Evolutionary conservation across 2,888 invertebrate genomes (phyloP).

Genomic region (Sphaeridia pumilis): DNA sequence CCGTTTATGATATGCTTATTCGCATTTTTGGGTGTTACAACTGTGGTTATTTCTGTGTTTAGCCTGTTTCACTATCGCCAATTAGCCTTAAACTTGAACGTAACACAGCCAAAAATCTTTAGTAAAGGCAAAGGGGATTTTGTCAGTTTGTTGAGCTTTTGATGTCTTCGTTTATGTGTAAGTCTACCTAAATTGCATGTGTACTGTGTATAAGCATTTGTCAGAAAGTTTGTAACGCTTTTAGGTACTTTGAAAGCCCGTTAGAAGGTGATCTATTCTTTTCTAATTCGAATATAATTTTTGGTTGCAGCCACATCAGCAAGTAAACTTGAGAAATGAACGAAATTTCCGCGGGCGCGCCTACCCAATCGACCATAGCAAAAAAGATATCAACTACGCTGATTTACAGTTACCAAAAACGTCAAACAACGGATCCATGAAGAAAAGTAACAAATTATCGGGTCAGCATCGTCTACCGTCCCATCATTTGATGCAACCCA

Average conservation of each 20-base stretch:
- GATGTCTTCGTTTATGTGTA: no score
- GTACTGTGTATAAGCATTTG: no score
- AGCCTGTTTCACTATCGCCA: slow-evolving; percentile 2
- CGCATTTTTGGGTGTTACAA: slow-evolving; percentile 1
- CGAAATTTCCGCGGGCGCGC: slow-evolving; percentile 33
- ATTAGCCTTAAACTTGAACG: background rate
- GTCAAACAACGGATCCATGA: slow-evolving; percentile 39
- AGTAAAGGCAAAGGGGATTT: no score
- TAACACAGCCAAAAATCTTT: background rate
- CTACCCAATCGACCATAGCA: slow-evolving; percentile 28
- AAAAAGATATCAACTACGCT: slow-evolving; percentile 38
- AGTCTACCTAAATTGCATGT: no score
- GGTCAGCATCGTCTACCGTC: slow-evolving; percentile 21
- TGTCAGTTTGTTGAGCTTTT: no score
- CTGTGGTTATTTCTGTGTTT: slow-evolving; percentile 5
- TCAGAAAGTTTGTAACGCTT: no score
- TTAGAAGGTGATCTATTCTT: no score
- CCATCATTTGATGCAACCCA: slow-evolving; percentile 16
- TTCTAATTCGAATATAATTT: no score
- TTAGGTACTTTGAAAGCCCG: no score
- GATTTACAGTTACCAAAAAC: slow-evolving; percentile 40
- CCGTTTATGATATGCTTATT: slow-evolving; percentile 8
- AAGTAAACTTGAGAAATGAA: slow-evolving; percentile 35
- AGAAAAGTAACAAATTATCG: slow-evolving; percentile 33
- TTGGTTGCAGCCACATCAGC: slow-evolving; percentile 27